Conservation (phyloP, 30 jellyfish, hydroid and myxozoan species). For the Morbakka virulenta region DNA sequence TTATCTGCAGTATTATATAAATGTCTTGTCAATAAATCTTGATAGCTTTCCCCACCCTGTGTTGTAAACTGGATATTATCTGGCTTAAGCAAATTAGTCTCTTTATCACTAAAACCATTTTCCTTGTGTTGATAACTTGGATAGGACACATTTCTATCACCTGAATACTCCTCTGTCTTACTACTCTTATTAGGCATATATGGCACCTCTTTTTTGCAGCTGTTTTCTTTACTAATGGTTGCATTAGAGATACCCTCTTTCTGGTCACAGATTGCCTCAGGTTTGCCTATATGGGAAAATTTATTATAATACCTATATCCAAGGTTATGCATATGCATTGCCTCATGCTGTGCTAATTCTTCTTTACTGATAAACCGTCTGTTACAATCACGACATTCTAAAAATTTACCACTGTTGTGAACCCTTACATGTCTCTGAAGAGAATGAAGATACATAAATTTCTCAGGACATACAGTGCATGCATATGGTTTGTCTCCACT, state of each 20-base stretch:
- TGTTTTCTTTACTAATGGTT: neutral
- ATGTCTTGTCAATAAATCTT: no score
- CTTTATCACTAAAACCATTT: neutral
- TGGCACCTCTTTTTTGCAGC: no score
- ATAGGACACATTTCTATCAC: neutral
- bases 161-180: neutral
- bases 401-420: neutral
- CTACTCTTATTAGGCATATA: no score
- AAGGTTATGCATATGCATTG: neutral
- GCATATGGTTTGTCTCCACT: constrained; percentile 2
- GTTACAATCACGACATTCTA: neutral
- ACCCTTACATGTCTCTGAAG: neutral
- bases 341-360: neutral
- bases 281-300: no score
- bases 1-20: neutral
- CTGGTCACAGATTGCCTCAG: neutral
- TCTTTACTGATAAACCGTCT: neutral
- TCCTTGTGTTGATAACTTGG: neutral
- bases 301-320: neutral
- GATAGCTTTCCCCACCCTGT: neutral
- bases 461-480: neutral
- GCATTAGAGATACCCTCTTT: neutral
- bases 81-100: neutral
- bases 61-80: neutral
- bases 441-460: neutral